These are phyloP conservation scores for Rhabdomys pumilio DNA, from an alignment of 2,797 vertebrate genomes.

Conservation along the genomic window DNA sequence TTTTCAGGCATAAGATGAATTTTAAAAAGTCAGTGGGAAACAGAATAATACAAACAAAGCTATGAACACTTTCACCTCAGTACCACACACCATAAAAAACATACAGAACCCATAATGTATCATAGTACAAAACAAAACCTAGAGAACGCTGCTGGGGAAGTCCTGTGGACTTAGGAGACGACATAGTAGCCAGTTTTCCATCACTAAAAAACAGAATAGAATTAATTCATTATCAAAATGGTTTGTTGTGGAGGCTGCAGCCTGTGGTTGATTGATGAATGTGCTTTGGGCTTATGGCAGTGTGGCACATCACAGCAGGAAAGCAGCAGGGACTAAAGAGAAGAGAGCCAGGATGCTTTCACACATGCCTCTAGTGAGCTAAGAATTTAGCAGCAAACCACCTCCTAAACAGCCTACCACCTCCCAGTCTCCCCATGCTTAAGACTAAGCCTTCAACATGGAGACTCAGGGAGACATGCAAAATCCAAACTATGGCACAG, in stretches of 20 bases:
- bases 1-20: neutral
- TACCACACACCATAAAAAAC: neutral
- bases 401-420: too few species aligned
- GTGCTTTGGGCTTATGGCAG: too few species aligned
- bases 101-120: neutral
- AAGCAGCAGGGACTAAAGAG: neutral
- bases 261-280: neutral
- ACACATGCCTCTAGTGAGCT: neutral
- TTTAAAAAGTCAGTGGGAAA: neutral
- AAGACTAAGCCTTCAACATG: neutral
- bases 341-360: neutral
- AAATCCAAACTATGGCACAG: neutral
- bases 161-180: neutral
- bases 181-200: neutral
- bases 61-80: neutral
- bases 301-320: neutral
- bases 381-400: neutral
- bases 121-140: neutral
- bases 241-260: neutral
- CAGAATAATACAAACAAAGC: neutral
- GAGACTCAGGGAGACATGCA: neutral
- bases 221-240: neutral
- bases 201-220: neutral
- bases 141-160: neutral
- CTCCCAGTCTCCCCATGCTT: neutral